Evolutionary conservation across 2,113 vertebrate genomes (phyloP), one percentile per base, ranked within the genome.

Genomic region (Ursus arctos): DNA sequence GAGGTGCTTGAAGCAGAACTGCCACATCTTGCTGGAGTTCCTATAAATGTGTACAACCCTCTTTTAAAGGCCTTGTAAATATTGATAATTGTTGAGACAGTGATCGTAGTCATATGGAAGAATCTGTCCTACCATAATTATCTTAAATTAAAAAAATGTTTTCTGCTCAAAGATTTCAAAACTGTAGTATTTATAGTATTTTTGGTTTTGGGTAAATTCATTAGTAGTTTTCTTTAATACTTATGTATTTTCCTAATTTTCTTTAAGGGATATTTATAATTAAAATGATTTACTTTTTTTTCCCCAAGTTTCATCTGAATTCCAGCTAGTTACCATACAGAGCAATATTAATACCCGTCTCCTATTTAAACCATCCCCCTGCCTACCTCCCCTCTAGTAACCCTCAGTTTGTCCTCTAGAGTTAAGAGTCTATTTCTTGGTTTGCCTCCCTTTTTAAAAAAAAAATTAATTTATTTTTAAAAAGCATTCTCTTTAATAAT

Each of bases 161-260:
- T 86, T 89, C 9, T 63, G 21, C 6, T 36, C 49, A 79, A 6
- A 93, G 28, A 84, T 84, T 95, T 94, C 28, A 77, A 87, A 97
- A 77, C 4, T 90, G 57, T 53, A 94, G 47, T 51, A 51, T 69
- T 86, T 69, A n/a, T 61, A 82, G 12, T 72, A 61, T 28, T 74
- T 94, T 47, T 74, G 26, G 55, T 47, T 67, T 28, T 55, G 5
- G 71, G 7, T 33, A 63, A 88, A 71, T 2, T 69, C 10, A 51
- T 36, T n/a, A 47, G 28, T 26, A 2, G 4, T 1, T 97, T 94
- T 65, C 6, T 67, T 61, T 91, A 43, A 43, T 31, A 43, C 3
- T 71, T 57, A 16, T 47, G 0, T 51, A 31, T 71, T 57, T 63
- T 77, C 22, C 13, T 71, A 55, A 51, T 81, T 95, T 77, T 77